Base-by-base conservation (phyloP, 1,140 invertebrate species). In the Panulirus ornatus region DNA sequence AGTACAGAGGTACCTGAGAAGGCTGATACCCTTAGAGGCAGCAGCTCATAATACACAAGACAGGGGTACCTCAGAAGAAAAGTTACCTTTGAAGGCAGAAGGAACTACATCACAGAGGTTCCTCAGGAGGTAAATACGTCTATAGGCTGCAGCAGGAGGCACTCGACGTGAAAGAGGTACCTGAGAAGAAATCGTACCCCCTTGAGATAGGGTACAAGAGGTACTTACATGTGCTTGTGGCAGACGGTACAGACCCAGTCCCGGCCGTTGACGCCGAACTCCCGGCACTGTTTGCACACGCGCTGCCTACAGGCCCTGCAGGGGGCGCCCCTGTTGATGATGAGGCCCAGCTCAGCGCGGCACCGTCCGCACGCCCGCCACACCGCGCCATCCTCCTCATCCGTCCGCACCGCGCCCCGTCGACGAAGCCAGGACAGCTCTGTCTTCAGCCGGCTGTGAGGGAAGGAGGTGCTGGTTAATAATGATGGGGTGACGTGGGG, bases 191-290 rank as follows among this genome's bases (percentile, higher is more conserved):
- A 34, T 6, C 8, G 9, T 27, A 58, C n/a, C 14, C 16, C 0
- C n/a, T 30, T 5, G 54, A 9, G 9, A 36, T 5, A 63, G 71
- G 27, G 22, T 54, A 19, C 66, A 36, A 30, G 27, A 8, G 27
- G 89, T 93, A 96, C 96, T 96, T 94, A 97, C 96, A 96, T 95
- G 93, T 96, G 95, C 94, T 96, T 97, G 93, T 96, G 95, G 94
- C 96, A 97, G 92, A 96, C 95, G 83, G 95, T 94, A 93, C 96
- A 97, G 76, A 97, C 94, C 96, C 96, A 97, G 92, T 96, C 95
- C 82, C 95, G 95, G 84, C 94, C 94, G 89, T 93, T 93, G 63
- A 94, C 94, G 38, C 94, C 94, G 92, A 95, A 95, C 93, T 96
- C 95, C 70, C 96, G 95, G 93, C 96, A 97, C 92, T 95, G 95